These are phyloP conservation scores for Pheucticus melanocephalus DNA, from an alignment of 2,113 vertebrate species.

Conservation along the genomic window DNA sequence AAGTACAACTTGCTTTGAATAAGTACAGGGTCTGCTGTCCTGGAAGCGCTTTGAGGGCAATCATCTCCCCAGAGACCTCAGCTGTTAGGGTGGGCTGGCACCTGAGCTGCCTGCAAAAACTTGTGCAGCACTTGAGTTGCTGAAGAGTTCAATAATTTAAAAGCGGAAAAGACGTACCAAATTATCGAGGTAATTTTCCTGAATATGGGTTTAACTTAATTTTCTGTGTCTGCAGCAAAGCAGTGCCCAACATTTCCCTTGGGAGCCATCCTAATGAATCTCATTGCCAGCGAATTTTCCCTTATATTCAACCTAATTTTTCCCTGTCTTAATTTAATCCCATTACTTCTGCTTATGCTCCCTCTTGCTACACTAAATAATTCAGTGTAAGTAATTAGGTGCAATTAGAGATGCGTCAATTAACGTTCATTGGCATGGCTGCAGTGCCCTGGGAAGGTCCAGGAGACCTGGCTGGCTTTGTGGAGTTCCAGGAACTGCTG, in stretches of 20 bases:
- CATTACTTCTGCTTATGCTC: slow-evolving; percentile 56
- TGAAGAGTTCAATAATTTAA: slow-evolving; percentile 15
- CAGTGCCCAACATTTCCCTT: slow-evolving; percentile 11
- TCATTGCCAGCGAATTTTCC: slow-evolving; percentile 27
- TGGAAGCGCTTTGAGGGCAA: background rate
- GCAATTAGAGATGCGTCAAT: slow-evolving; percentile 52
- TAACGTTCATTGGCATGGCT: background rate
- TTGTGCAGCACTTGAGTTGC: background rate
- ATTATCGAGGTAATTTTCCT: slow-evolving; percentile 43
- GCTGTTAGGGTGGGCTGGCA: background rate
- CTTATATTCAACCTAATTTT: slow-evolving; percentile 39
- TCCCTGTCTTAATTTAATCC: slow-evolving; percentile 58
- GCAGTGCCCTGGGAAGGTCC: background rate
- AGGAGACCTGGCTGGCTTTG: background rate
- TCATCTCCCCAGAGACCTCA: background rate
- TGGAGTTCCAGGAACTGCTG: background rate
- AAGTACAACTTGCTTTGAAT: background rate
- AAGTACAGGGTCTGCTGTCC: background rate
- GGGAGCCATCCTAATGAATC: slow-evolving; percentile 51
- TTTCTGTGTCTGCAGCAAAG: slow-evolving; percentile 32
- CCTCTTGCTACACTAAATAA: slow-evolving; percentile 56
- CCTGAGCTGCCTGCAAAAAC: background rate
- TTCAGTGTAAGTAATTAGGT: slow-evolving; percentile 45
- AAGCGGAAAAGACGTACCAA: background rate
- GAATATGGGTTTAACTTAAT: slow-evolving; percentile 16